These are phyloP conservation scores for Platorchestia sp. DNA, from an alignment of 1,140 invertebrate species.

Conservation along the genomic window DNA sequence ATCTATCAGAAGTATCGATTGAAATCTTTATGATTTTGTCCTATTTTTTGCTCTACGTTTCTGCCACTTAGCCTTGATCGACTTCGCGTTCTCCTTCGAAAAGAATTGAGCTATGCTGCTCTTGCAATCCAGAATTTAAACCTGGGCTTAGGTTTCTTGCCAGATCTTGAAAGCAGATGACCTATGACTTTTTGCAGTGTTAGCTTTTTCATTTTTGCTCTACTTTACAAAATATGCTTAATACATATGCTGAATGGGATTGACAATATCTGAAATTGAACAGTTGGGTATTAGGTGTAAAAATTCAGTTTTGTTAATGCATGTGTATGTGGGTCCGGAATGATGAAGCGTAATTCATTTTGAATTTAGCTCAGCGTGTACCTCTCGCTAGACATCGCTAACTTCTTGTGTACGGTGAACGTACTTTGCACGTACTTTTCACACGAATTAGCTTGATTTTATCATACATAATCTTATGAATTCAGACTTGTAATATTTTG, in stretches of 20 bases:
- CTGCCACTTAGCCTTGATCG: not conserved
- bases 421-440: not conserved
- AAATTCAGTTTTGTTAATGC: not conserved
- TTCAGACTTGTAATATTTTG: not conserved
- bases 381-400: not conserved
- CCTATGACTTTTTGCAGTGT: not conserved
- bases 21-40: not conserved
- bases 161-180: not conserved
- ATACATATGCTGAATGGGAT: not conserved
- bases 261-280: not conserved
- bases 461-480: not conserved
- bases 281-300: not conserved
- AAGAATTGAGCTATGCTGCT: not conserved
- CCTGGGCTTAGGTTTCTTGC: not conserved
- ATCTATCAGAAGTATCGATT: constrained; percentile 10
- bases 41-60: not conserved
- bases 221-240: not conserved
- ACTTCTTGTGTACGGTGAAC: not conserved
- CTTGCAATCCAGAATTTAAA: not conserved
- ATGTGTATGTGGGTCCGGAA: not conserved
- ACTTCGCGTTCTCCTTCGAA: not conserved
- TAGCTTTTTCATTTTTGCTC: not conserved
- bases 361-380: not conserved
- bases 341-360: not conserved
- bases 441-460: not conserved